These are phyloP conservation scores for Leucophenga maculata DNA, from an alignment of 2,888 invertebrate species.

Conservation along the genomic window DNA sequence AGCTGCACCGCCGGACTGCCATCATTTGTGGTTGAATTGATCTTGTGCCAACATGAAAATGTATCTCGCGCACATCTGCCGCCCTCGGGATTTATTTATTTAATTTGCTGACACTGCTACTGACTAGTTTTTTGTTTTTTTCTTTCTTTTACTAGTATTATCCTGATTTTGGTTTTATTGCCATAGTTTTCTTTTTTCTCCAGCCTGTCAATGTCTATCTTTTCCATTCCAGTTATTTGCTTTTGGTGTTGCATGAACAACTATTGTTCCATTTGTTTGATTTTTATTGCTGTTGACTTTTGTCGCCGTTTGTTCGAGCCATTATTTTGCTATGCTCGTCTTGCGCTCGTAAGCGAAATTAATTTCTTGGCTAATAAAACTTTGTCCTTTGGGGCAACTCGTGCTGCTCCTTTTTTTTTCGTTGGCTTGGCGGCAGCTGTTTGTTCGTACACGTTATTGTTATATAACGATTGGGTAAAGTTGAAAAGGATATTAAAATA, in stretches of 20 bases:
- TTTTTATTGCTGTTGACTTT: conserved; percentile 63
- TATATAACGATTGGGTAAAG: not conserved
- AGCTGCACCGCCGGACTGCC: conserved; percentile 1
- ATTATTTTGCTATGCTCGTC: not conserved
- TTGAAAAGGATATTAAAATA: conserved; percentile 1
- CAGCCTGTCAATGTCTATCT: conserved; percentile 20
- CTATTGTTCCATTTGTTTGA: conserved; percentile 49
- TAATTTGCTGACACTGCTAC: conserved; percentile 58
- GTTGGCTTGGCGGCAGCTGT: conserved; percentile 8
- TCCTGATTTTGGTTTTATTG: conserved; percentile 64
- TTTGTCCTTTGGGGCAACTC: conserved; percentile 17
- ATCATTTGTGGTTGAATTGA: conserved; percentile 5
- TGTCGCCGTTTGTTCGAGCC: conserved; percentile 33
- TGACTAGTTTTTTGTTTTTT: not conserved
- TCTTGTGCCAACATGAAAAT: not conserved
- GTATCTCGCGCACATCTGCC: conserved; percentile 51
- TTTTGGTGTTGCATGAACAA: conserved; percentile 16
- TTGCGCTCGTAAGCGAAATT: conserved; percentile 7
- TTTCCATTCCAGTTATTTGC: not conserved
- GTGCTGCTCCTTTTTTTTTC: not conserved
- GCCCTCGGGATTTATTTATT: conserved; percentile 64
- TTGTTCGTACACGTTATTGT: not conserved
- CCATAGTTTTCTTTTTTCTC: conserved; percentile 44
- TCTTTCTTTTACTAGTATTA: conserved; percentile 42
- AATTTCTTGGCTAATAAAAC: conserved; percentile 21